Evolutionary conservation across 2,113 vertebrate species (phyloP).

Genomic region (Melanostigma gelatinosum): DNA sequence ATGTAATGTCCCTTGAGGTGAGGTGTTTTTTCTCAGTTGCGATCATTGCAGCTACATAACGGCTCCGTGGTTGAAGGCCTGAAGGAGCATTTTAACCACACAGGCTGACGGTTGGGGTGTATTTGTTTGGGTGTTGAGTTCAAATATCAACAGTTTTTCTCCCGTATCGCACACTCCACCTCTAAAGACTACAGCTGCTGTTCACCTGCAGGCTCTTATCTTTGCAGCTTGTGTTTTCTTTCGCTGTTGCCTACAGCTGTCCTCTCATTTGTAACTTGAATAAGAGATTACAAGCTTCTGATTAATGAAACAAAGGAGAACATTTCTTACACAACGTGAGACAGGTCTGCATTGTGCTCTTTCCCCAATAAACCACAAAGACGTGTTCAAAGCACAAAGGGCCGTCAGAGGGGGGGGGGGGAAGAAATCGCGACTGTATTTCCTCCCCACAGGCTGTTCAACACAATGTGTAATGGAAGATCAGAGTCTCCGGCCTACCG

Average conservation of each 20-base stretch:
- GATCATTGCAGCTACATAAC: neutral
- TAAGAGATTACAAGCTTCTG: conserved; percentile 50
- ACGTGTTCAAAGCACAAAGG: conserved; percentile 54
- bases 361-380: conserved; percentile 51
- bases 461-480: conserved; percentile 67
- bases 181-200: neutral
- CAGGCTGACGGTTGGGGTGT: neutral
- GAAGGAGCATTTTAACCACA: neutral
- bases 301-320: conserved; percentile 63
- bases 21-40: neutral
- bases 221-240: conserved; percentile 44
- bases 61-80: neutral
- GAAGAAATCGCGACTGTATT: conserved; percentile 58
- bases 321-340: conserved; percentile 38
- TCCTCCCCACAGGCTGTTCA: conserved; percentile 59
- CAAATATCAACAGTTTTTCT: neutral
- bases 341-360: conserved; percentile 55
- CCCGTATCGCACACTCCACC: neutral
- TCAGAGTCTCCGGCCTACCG: conserved; percentile 58
- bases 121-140: neutral
- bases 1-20: neutral
- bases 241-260: conserved; percentile 40
- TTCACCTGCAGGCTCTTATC: conserved; percentile 47
- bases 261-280: conserved; percentile 51
- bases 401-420: conserved; percentile 15